Conservation (phyloP, 2,113 vertebrate genomes). For the Amphiprion ocellaris region DNA sequence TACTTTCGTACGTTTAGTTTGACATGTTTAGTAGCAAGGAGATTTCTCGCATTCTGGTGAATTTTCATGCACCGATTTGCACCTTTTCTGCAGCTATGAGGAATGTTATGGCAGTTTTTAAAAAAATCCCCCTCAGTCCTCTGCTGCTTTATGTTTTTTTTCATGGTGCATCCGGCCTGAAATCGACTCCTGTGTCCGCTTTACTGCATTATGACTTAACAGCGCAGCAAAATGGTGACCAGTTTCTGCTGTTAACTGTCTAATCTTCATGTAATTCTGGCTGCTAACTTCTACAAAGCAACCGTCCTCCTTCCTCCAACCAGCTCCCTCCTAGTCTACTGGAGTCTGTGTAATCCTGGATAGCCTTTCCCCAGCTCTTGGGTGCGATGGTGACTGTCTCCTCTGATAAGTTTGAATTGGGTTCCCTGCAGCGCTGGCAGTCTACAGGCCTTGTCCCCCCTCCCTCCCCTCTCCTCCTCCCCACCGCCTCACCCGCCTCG, state of each 20-base stretch:
- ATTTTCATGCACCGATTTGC: no score
- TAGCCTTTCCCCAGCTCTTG: conserved; percentile 58
- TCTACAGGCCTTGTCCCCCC: conserved; percentile 36
- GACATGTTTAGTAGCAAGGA: no score
- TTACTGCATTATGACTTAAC: not conserved
- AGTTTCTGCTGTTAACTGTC: conserved; percentile 8
- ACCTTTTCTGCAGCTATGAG: no score
- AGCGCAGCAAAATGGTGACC: not conserved
- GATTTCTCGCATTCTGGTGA: no score
- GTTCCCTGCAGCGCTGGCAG: conserved; percentile 70
- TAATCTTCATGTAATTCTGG: conserved; percentile 22
- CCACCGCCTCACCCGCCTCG: not conserved
- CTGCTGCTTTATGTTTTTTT: no score
- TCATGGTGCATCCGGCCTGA: no score
- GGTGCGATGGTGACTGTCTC: conserved; percentile 76
- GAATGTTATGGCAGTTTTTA: no score
- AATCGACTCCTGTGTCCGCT: not conserved
- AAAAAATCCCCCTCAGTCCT: no score
- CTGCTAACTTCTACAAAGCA: conserved; percentile 27
- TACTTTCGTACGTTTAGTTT: no score
- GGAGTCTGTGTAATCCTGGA: conserved; percentile 71
- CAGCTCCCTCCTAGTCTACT: conserved; percentile 37
- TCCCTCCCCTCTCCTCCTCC: not conserved
- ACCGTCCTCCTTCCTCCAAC: conserved; percentile 19
- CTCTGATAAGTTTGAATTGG: conserved; percentile 81